phyloP scores from a whole-genome alignment of 37 sponge, comb jelly and placozoan species.

The Halisarca cf. caerulea region DNA sequence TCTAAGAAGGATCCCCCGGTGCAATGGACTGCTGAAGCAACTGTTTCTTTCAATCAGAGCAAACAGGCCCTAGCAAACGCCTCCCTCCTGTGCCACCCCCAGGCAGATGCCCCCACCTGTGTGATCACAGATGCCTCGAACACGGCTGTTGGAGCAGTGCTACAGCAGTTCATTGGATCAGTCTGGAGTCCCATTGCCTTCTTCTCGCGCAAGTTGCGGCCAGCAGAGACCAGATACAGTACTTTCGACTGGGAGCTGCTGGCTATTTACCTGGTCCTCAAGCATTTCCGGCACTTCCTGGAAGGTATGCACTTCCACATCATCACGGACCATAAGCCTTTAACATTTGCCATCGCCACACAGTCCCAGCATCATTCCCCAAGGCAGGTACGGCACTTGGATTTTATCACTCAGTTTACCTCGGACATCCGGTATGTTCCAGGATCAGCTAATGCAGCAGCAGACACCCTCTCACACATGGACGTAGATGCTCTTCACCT shows the following conservation, averaged over 20 bases:
- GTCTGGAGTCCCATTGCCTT: too few relatives aligned
- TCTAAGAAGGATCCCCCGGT: too few relatives aligned
- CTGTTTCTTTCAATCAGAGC: too few relatives aligned
- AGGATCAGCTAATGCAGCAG: conserved; percentile 29
- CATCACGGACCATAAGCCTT: conserved; percentile 43
- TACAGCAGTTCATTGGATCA: too few relatives aligned
- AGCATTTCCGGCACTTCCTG: conserved; percentile 47
- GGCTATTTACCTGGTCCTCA: conserved; percentile 28
- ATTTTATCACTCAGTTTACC: conserved; percentile 48
- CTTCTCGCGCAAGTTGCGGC: conserved; percentile 43
- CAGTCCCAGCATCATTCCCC: conserved; percentile 31
- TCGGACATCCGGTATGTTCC: too few relatives aligned
- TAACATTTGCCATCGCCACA: conserved; percentile 23
- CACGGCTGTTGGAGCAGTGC: too few relatives aligned
- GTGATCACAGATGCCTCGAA: too few relatives aligned
- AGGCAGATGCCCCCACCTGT: too few relatives aligned
- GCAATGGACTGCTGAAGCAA: too few relatives aligned
- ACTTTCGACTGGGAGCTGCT: conserved; percentile 54
- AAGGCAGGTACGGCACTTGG: conserved; percentile 23
- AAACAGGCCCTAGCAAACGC: too few relatives aligned
- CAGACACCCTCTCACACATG: conserved; percentile 43
- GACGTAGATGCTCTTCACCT: background rate
- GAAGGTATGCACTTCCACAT: conserved; percentile 43
- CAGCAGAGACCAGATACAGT: conserved; percentile 55
- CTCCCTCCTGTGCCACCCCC: too few relatives aligned